Base-by-base conservation (phyloP, 2,888 invertebrate species). In the Gastracanthus pulcherrimus region DNA sequence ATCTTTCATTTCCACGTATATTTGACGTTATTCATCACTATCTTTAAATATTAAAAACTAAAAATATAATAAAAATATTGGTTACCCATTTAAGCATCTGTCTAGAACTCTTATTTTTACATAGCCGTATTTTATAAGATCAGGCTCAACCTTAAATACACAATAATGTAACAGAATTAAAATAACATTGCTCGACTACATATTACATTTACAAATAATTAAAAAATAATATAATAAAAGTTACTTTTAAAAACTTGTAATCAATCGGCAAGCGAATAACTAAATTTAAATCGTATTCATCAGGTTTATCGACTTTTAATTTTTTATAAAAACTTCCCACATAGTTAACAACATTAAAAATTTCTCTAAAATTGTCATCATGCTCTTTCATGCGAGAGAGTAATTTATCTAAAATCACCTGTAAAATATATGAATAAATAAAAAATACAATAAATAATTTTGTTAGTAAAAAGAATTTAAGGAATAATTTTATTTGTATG, bases 241-340 rank as follows among this genome's bases (percentile, higher is more conserved):
- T 36, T 71, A 71, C 55, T 36, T 36, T 19, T 26, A 58, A 9
- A 36, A 9, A 34, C 0, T 31, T 23, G 13, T 72, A 38, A 41
- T 72, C 26, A 19, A 71, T 55, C 1, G 70, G 70, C 9, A 76
- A 31, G 6, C 58, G 19, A 5, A 76, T 41, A 3, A 69, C 31
- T n/a, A 76, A 26, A 45, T 60, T 67, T 2, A 76, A 23, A 31
- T 67, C 69, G 31, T 58, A 76, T 38, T 67, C 45, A 34, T 67
- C 13, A 23, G 58, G 58, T 13, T 58, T 69, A 31, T 23, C 16
- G 45, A 76, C 45, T 67, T 76, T 60, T 5, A 77, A 16, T 1
- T 9, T 13, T 31, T 77, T 77, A 6, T 60, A 60, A 34, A 60
- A 41, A 11, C 34, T 60, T 11, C 76, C 67, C 4, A 45, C 48